These are phyloP conservation scores for Drosophila pectinifera DNA, from an alignment of 1,140 invertebrate genomes.

Conservation along the genomic window DNA sequence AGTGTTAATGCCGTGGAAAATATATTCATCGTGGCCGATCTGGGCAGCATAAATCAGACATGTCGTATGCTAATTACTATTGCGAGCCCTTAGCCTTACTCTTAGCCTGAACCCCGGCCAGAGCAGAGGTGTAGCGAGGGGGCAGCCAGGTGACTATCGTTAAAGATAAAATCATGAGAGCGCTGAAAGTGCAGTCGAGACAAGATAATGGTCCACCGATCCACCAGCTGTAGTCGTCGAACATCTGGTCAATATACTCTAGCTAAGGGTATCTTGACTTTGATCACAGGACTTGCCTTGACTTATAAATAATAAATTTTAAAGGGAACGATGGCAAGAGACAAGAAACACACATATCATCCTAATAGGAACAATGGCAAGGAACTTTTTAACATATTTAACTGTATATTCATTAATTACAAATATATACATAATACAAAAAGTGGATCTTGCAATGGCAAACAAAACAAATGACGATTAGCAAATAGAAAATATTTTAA, in stretches of 20 bases:
- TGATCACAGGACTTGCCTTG: too few relatives aligned
- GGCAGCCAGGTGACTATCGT: conserved; percentile 8
- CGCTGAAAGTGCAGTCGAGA: conserved; percentile 27
- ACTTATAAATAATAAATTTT: neutral
- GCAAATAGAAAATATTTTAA: too few relatives aligned
- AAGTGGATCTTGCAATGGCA: too few relatives aligned
- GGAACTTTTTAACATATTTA: neutral
- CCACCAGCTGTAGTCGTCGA: neutral
- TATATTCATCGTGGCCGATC: conserved; percentile 13
- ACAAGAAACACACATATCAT: neutral
- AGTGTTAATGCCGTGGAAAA: conserved; percentile 9
- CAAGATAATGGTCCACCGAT: conserved; percentile 14
- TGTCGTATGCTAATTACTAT: conserved; percentile 45
- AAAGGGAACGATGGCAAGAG: neutral
- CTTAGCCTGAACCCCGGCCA: neutral
- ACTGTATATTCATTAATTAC: neutral
- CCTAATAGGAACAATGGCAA: neutral
- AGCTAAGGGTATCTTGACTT: neutral
- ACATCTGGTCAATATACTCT: neutral
- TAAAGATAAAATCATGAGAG: conserved; percentile 6
- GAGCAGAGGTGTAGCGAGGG: too few relatives aligned
- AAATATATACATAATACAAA: neutral
- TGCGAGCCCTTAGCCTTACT: conserved; percentile 1
- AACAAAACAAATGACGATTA: too few relatives aligned
- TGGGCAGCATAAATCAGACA: conserved; percentile 49